Evolutionary conservation across 2,797 vertebrate genomes (phyloP).

Genomic region (Melanotaenia nigrans): DNA sequence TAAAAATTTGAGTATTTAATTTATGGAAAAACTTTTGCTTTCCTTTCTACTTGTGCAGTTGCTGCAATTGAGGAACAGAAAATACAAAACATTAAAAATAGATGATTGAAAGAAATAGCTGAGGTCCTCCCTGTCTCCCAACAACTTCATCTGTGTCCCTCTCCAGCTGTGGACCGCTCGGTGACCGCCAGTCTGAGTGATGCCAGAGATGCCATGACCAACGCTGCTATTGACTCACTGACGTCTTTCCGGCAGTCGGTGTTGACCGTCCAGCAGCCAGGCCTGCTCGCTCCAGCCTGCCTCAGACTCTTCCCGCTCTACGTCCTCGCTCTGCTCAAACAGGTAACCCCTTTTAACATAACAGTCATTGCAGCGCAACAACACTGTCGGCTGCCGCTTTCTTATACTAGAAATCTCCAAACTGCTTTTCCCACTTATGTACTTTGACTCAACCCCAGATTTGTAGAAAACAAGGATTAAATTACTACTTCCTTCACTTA

Average conservation of each 20-base stretch:
- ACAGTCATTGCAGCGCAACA: background rate
- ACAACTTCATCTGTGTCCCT: background rate
- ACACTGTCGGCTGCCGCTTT: background rate
- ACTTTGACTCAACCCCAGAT: too few species aligned
- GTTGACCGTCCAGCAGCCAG: conserved; percentile 91
- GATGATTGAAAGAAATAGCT: background rate
- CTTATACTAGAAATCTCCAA: background rate
- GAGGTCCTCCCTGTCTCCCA: background rate
- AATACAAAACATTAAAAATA: background rate
- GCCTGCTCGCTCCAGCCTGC: conserved; percentile 89
- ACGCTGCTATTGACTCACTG: conserved; percentile 92
- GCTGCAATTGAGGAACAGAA: too few species aligned
- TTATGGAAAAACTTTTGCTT: too few species aligned
- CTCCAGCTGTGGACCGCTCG: conserved; percentile 90
- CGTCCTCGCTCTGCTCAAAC: conserved; percentile 92
- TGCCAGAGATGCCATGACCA: conserved; percentile 93
- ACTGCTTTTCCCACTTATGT: too few species aligned
- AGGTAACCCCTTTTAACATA: conserved; percentile 75
- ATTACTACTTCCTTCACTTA: background rate
- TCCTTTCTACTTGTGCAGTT: too few species aligned
- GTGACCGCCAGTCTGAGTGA: conserved; percentile 91
- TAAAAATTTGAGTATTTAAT: too few species aligned
- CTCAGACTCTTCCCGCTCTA: conserved; percentile 92
- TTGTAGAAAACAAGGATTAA: background rate
- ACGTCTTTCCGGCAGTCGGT: conserved; percentile 88